phyloP scores from a whole-genome alignment of 2,113 vertebrate genomes.

The Callaeas wilsoni region DNA sequence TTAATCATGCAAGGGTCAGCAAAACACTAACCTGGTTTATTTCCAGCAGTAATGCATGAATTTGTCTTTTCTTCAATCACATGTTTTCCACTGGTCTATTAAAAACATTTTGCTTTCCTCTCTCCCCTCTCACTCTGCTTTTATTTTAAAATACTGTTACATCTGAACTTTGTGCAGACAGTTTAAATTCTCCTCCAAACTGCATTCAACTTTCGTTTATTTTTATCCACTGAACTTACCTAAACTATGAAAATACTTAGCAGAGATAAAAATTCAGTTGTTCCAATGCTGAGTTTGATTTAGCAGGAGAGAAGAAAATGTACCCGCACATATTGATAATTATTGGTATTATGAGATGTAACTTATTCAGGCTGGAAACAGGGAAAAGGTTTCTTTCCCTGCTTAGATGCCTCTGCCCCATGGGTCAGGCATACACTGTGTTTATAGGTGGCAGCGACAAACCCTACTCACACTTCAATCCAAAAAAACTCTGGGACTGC shows the following conservation, averaged over 20 bases:
- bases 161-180: neutral
- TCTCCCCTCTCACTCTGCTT: neutral
- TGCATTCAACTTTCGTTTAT: neutral
- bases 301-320: neutral
- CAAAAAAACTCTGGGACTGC: neutral
- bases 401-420: neutral
- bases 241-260: neutral
- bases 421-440: neutral
- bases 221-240: neutral
- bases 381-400: neutral
- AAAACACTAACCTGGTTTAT: neutral
- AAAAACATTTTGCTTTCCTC: neutral
- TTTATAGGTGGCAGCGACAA: neutral
- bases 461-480: neutral
- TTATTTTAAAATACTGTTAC: neutral
- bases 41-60: neutral
- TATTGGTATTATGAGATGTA: neutral
- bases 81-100: neutral
- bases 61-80: neutral
- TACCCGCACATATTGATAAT: accelerated
- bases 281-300: neutral
- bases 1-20: neutral
- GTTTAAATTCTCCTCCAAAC: neutral
- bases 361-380: neutral
- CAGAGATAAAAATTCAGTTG: neutral